Conservation (phyloP, 2,797 vertebrate species). For the Chelon labrosus region DNA sequence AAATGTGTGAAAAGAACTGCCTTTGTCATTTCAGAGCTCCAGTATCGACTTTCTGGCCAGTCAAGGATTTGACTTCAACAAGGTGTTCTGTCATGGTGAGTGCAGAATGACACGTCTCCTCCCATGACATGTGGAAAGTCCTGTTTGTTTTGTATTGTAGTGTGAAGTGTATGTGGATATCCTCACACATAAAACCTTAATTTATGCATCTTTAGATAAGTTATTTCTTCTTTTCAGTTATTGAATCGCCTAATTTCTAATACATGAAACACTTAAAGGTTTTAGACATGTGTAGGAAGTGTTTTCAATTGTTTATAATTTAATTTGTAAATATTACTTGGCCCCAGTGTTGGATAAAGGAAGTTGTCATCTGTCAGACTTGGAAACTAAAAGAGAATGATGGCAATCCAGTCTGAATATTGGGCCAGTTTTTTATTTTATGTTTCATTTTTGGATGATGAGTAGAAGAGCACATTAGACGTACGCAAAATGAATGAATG, state of each 20-base stretch:
- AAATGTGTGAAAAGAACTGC: neutral
- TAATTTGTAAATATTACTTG: neutral
- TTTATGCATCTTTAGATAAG: neutral
- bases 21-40: conserved; percentile 89
- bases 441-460: too few relatives aligned
- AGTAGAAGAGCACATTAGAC: too few relatives aligned
- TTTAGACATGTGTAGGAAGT: neutral
- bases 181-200: neutral
- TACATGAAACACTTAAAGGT: neutral
- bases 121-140: neutral
- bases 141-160: neutral
- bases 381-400: neutral
- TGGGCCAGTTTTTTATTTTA: neutral
- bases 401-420: neutral
- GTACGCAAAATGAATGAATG: too few relatives aligned
- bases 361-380: neutral
- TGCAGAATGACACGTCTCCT: neutral
- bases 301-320: too few relatives aligned
- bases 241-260: neutral
- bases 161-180: neutral
- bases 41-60: conserved; percentile 99
- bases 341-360: neutral
- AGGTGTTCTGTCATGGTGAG: conserved; percentile 97
- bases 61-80: conserved; percentile 99
- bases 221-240: neutral